Conservation (phyloP, 2,888 invertebrate species). For the Ochropacha duplaris region DNA sequence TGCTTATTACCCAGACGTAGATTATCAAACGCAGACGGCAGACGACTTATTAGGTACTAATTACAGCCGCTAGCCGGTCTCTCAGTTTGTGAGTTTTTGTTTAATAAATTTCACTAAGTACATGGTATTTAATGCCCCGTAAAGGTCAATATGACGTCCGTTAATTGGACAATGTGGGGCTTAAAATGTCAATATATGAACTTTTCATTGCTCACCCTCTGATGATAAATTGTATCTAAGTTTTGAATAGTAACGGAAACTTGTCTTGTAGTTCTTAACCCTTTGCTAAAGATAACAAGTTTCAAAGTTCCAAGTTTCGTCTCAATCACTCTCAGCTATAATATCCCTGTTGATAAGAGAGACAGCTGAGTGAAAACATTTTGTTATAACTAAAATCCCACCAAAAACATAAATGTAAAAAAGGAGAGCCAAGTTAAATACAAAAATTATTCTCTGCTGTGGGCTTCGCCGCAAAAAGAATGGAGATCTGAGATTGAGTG, state of each 20-base stretch:
- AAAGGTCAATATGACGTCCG: not conserved
- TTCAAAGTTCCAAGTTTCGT: not conserved
- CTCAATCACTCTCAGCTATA: no score
- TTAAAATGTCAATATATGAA: not conserved
- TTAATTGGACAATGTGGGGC: not conserved
- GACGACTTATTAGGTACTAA: not conserved
- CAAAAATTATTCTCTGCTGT: no score
- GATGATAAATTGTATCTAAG: not conserved
- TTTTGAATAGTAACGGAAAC: not conserved
- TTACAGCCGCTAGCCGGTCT: not conserved
- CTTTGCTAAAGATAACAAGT: not conserved
- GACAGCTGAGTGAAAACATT: not conserved
- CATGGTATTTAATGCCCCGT: not conserved
- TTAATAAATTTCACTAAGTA: not conserved
- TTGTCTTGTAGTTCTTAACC: not conserved
- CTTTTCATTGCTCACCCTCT: not conserved
- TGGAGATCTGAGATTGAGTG: no score
- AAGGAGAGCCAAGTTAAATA: no score
- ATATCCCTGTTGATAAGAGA: no score
- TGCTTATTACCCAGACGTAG: no score
- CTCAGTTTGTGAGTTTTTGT: constrained; percentile 1
- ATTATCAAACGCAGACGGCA: no score
- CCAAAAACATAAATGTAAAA: no score
- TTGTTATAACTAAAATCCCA: not conserved
- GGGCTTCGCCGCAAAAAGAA: no score